phyloP scores from a whole-genome alignment of 64 coral and sea anemone species.

The Porites lutea region DNA sequence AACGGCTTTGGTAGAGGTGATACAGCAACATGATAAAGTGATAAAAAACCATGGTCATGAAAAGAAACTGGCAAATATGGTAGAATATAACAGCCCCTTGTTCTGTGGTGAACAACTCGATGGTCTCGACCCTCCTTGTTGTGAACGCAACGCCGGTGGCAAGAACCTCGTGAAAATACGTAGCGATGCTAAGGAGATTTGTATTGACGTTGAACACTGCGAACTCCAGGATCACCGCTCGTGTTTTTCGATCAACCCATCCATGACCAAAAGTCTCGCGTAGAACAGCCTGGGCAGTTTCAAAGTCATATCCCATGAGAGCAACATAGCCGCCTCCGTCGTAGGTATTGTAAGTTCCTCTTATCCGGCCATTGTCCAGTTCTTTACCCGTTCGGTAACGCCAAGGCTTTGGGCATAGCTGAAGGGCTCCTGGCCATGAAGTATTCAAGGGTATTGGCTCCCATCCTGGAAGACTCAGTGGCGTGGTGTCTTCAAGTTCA shows the following conservation, averaged over 20 bases:
- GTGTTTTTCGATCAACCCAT: constrained; percentile 64
- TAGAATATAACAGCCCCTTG: constrained; percentile 10
- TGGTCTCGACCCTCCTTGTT: constrained; percentile 46
- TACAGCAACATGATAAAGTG: constrained; percentile 17
- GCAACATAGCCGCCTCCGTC: constrained; percentile 71
- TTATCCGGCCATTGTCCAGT: constrained; percentile 39
- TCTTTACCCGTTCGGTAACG: constrained; percentile 59
- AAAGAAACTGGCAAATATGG: constrained; percentile 46
- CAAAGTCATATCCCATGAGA: constrained; percentile 60
- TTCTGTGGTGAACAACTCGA: constrained; percentile 37
- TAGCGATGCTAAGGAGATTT: constrained; percentile 65
- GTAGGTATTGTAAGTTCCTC: constrained; percentile 4
- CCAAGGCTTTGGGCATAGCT: constrained; percentile 50
- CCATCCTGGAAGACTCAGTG: constrained; percentile 34
- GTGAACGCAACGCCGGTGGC: constrained; percentile 47
- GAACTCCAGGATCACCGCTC: constrained; percentile 70
- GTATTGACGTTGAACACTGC: constrained; percentile 73
- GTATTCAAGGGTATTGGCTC: background rate
- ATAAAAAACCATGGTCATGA: constrained; percentile 26
- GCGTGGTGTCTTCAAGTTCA: constrained; percentile 17
- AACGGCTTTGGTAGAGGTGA: background rate
- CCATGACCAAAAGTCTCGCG: constrained; percentile 27
- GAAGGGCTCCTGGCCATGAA: background rate
- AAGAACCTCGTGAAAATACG: constrained; percentile 38
- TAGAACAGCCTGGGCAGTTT: constrained; percentile 39